These are phyloP conservation scores for Pseudococcus longispinus DNA, from an alignment of 2,888 invertebrate species.

Conservation along the genomic window DNA sequence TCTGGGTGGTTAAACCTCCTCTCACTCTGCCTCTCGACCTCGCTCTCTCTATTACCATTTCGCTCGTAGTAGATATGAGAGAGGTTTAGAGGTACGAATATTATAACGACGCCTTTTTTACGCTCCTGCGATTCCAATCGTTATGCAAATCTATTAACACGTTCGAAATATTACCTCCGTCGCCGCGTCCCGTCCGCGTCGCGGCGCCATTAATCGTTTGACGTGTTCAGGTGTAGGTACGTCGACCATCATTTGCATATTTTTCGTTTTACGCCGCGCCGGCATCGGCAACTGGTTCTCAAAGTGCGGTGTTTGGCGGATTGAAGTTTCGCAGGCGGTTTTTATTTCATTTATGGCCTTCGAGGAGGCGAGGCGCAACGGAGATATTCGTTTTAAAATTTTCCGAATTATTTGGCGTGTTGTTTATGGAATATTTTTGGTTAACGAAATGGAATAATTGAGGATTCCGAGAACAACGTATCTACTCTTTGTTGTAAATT, in stretches of 20 bases:
- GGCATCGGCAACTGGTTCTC: conserved; percentile 5
- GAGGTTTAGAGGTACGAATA: background rate
- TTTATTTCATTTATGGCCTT: too few relatives aligned
- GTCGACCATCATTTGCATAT: background rate
- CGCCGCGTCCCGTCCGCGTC: background rate
- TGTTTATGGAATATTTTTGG: too few relatives aligned
- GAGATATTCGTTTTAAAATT: too few relatives aligned
- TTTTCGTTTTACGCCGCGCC: background rate
- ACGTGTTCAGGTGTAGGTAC: background rate
- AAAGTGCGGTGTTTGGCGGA: background rate
- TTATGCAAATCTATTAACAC: conserved; percentile 24
- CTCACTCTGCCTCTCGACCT: background rate
- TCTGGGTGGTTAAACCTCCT: background rate
- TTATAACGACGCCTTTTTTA: conserved; percentile 3
- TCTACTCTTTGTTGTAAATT: too few relatives aligned
- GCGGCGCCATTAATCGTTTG: conserved; percentile 10
- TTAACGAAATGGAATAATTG: too few relatives aligned
- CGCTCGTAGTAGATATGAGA: background rate
- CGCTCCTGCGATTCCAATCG: conserved; percentile 31
- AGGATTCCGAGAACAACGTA: too few relatives aligned
- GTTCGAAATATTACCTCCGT: conserved; percentile 8
- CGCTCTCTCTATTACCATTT: background rate
- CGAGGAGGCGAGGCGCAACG: too few relatives aligned
- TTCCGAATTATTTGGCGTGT: too few relatives aligned
- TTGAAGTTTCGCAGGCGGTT: too few relatives aligned